Evolutionary conservation across 1,140 invertebrate genomes (phyloP).

Genomic region (Papilio xuthus): DNA sequence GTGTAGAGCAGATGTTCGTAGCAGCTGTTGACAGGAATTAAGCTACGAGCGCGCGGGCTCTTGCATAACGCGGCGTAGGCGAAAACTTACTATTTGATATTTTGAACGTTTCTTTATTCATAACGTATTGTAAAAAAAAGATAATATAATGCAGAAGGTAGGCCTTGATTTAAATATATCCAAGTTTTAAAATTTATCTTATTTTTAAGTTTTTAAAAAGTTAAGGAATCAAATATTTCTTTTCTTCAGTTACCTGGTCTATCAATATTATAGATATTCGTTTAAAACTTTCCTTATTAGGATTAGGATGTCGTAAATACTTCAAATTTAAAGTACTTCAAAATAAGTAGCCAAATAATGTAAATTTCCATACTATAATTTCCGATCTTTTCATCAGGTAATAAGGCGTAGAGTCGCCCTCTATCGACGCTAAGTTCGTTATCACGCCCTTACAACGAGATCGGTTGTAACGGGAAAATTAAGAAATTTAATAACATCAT

Average conservation of each 20-base stretch:
- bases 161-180: too few relatives aligned
- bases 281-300: too few relatives aligned
- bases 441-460: constrained; percentile 19
- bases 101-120: background rate
- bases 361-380: background rate
- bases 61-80: constrained; percentile 4
- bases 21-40: constrained; percentile 23
- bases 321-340: too few relatives aligned
- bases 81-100: constrained; percentile 4
- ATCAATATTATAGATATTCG: too few relatives aligned
- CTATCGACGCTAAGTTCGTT: constrained; percentile 16
- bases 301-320: too few relatives aligned
- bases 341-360: too few relatives aligned
- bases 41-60: constrained; percentile 9
- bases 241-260: too few relatives aligned
- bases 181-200: too few relatives aligned
- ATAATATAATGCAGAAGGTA: background rate
- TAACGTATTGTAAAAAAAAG: background rate
- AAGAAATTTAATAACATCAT: constrained; percentile 33
- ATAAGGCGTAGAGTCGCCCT: background rate
- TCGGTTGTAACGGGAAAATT: constrained; percentile 25
- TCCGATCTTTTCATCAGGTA: background rate
- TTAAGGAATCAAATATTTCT: too few relatives aligned
- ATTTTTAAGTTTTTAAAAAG: too few relatives aligned
- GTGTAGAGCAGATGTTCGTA: constrained; percentile 13